phyloP scores from a whole-genome alignment of 2,113 vertebrate genomes.

The Callospermophilus lateralis region DNA sequence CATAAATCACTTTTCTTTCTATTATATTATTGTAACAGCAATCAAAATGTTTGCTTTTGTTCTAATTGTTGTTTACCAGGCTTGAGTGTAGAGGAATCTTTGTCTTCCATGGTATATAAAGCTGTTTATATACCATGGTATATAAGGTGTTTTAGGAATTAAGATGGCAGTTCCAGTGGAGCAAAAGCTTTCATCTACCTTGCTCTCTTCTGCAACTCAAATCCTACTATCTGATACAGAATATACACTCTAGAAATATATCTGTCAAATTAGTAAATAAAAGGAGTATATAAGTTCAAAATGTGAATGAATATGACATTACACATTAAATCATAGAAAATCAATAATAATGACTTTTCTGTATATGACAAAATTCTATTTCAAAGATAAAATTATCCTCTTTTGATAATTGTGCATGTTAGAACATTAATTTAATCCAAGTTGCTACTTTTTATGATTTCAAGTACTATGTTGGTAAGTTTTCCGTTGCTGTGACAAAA shows the following conservation, averaged over 20 bases:
- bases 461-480: not conserved
- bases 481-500: not conserved
- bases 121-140: not conserved
- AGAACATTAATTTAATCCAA: slow-evolving; percentile 1
- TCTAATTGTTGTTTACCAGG: not conserved
- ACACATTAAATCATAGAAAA: slow-evolving; percentile 33
- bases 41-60: slow-evolving; percentile 7
- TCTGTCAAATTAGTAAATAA: not conserved
- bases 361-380: not conserved
- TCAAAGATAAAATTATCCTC: not conserved
- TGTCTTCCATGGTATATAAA: not conserved
- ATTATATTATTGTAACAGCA: not conserved
- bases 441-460: not conserved
- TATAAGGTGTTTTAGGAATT: not conserved
- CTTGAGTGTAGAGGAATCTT: not conserved
- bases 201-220: not conserved
- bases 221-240: not conserved
- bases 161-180: not conserved
- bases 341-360: not conserved
- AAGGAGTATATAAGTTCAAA: not conserved
- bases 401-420: not conserved
- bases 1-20: not conserved
- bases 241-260: not conserved
- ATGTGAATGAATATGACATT: not conserved
- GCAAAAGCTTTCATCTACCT: not conserved